Percentiles rank a stretch among this genome's conserved stretches.
Evolutionary conservation across 2,888 invertebrate species (phyloP).

Genomic region (Agrenia bidenticulata): DNA sequence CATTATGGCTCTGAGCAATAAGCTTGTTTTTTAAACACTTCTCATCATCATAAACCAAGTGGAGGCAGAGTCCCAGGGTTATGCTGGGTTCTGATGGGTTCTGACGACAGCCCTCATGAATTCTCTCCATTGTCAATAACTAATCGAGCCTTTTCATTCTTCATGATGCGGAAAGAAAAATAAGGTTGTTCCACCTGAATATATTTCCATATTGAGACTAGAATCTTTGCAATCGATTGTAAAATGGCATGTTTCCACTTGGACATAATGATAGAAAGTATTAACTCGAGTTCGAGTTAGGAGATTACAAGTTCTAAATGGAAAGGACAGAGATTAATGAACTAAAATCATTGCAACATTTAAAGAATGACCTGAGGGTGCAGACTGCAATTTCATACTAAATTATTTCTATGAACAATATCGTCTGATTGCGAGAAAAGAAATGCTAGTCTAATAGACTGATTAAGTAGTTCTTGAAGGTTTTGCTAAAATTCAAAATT

Average conservation of each 20-base stretch:
- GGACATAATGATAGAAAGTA: conserved; percentile 3
- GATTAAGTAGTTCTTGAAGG: no score
- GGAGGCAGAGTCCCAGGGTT: neutral
- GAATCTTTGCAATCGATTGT: neutral
- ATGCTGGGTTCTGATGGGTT: no score
- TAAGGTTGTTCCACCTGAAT: conserved; percentile 15
- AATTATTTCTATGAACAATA: no score
- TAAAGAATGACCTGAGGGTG: no score
- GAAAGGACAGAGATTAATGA: conserved; percentile 10
- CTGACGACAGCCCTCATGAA: no score
- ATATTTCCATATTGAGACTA: conserved; percentile 8
- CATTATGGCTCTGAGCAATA: neutral
- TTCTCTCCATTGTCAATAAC: conserved; percentile 1
- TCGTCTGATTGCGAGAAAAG: no score
- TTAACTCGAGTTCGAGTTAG: neutral
- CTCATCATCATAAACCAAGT: conserved; percentile 4
- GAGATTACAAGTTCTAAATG: neutral
- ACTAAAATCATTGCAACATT: conserved; percentile 4
- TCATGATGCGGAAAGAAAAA: conserved; percentile 5
- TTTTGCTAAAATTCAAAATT: no score
- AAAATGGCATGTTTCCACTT: conserved; percentile 6
- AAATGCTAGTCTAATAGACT: no score
- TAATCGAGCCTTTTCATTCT: neutral
- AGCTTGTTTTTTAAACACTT: conserved; percentile 4
- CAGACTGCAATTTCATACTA: no score